phyloP scores from a whole-genome alignment of 2,888 invertebrate genomes.

The Bellardia bayeri region DNA sequence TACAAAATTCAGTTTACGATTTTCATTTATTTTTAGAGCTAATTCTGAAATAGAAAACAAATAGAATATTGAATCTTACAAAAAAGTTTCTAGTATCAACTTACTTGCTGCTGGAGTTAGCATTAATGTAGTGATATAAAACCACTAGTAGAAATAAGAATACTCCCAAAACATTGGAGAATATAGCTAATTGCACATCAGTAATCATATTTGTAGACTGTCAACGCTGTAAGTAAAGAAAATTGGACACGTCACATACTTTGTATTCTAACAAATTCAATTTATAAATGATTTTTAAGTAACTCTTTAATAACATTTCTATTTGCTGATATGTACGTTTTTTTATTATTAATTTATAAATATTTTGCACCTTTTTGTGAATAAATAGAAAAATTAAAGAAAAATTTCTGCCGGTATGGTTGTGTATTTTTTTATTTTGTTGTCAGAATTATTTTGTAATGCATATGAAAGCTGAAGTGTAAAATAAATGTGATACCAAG shows the following conservation, averaged over 20 bases:
- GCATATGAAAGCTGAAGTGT: neutral
- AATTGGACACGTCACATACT: conserved; percentile 63
- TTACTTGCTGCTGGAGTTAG: conserved; percentile 86
- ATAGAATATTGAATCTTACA: neutral
- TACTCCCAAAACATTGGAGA: conserved; percentile 97
- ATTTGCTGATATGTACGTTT: neutral
- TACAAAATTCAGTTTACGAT: conserved; percentile 3
- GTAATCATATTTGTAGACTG: conserved; percentile 91
- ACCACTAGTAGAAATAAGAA: conserved; percentile 96
- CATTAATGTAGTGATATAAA: conserved; percentile 97
- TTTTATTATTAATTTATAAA: neutral
- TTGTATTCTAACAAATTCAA: neutral
- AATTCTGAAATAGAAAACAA: conserved; percentile 69
- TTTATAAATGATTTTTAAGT: neutral
- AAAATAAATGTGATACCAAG: no score
- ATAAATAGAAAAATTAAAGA: conserved; percentile 4
- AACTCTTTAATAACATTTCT: neutral
- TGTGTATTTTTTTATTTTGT: neutral
- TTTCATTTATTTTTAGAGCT: conserved; percentile 70
- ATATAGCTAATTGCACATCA: conserved; percentile 97
- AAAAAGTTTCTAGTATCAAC: neutral
- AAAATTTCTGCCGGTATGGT: conserved; percentile 4
- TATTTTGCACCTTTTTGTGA: neutral
- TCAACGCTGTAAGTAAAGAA: conserved; percentile 26
- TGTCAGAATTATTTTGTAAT: neutral